phyloP scores from a whole-genome alignment of 2,888 invertebrate species.

The Octonoba sinensis region DNA sequence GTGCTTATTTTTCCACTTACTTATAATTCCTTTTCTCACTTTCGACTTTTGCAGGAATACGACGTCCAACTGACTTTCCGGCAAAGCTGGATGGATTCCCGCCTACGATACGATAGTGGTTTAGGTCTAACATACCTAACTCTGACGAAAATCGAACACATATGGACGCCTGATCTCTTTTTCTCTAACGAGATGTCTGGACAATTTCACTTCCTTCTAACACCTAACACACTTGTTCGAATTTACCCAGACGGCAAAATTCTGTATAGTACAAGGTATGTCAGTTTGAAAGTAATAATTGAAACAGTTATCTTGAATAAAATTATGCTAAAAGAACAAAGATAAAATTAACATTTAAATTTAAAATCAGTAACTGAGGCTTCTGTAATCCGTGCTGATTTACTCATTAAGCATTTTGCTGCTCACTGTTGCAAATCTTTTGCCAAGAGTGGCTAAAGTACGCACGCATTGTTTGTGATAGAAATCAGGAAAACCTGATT shows the following conservation, averaged over 20 bases:
- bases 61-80: constrained; percentile 97
- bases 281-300: neutral
- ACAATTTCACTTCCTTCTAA: constrained; percentile 92
- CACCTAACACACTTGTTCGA: constrained; percentile 96
- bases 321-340: too few species aligned
- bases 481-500: too few species aligned
- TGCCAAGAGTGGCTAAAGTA: too few species aligned
- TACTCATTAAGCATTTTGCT: too few species aligned
- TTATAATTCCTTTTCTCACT: neutral
- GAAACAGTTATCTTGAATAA: too few species aligned
- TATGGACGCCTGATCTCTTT: constrained; percentile 99
- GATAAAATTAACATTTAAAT: too few species aligned
- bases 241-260: constrained; percentile 95
- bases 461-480: too few species aligned
- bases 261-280: constrained; percentile 90
- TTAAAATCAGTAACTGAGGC: neutral
- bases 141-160: constrained; percentile 90
- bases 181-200: constrained; percentile 98
- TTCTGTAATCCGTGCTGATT: neutral
- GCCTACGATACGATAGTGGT: constrained; percentile 72
- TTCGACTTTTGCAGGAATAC: constrained; percentile 79
- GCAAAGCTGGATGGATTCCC: constrained; percentile 95
- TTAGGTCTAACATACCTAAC: constrained; percentile 79
- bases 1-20: neutral
- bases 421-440: too few species aligned